Conservation (phyloP, 2,113 vertebrate genomes). For the Nothocercus nigrocapillus region DNA sequence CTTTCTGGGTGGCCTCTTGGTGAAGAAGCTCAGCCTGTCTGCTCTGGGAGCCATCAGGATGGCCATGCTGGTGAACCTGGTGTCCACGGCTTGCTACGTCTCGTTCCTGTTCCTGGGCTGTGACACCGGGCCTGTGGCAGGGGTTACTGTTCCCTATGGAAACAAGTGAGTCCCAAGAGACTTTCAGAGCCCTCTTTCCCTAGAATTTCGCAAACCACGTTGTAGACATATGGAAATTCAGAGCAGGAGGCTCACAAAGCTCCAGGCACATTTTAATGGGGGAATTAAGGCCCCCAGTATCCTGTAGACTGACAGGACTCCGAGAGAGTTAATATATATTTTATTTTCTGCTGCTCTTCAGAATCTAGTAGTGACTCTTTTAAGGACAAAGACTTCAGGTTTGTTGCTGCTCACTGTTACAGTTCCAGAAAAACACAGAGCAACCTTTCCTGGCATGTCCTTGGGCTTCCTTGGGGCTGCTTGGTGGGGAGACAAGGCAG, state of each 20-base stretch:
- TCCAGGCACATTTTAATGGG: neutral
- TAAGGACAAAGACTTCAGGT: neutral
- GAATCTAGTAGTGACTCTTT: neutral
- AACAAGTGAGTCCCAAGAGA: conserved; percentile 85
- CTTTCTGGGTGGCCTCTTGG: conserved; percentile 95
- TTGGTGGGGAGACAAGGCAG: neutral
- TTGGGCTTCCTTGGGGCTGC: neutral
- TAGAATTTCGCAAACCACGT: neutral
- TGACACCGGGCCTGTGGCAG: conserved; percentile 93
- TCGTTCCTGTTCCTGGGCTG: conserved; percentile 98
- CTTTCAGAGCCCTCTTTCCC: neutral
- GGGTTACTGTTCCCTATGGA: conserved; percentile 90
- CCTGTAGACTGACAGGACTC: neutral
- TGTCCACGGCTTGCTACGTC: conserved; percentile 95
- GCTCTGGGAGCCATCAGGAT: conserved; percentile 95
- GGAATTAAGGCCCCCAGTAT: neutral
- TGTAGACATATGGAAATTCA: conserved; percentile 8
- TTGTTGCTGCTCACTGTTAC: neutral
- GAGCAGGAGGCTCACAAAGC: neutral
- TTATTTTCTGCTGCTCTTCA: neutral
- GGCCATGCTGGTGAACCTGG: conserved; percentile 97
- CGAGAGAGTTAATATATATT: neutral
- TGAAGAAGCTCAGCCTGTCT: conserved; percentile 96
- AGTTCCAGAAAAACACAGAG: neutral
- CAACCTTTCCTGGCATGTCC: neutral